A percentile compares a stretch with the other conserved stretches of the same genome.
These are phyloP conservation scores for Carassius gibelio DNA, from an alignment of 2,113 vertebrate genomes.

Conservation along the genomic window DNA sequence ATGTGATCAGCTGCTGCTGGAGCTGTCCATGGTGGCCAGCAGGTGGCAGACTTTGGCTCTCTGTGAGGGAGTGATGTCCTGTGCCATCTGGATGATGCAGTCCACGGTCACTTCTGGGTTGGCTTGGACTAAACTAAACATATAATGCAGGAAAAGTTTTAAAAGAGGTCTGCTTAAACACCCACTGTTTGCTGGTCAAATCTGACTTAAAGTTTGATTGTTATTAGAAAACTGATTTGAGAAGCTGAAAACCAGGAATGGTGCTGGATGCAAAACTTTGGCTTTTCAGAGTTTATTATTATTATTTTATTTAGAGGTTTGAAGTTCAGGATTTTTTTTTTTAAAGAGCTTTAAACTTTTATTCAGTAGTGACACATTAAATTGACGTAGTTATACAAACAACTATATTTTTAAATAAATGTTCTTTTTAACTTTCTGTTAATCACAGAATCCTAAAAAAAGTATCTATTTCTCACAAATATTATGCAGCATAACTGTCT, in stretches of 20 bases:
- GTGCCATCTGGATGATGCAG: slow-evolving; percentile 87
- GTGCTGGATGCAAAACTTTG: neutral
- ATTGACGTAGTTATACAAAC: neutral
- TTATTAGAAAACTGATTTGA: neutral
- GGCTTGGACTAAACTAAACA: slow-evolving; percentile 77
- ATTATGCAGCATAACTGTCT: neutral
- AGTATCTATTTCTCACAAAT: too few relatives aligned
- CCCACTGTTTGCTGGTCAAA: neutral
- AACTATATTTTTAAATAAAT: neutral
- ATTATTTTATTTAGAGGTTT: neutral
- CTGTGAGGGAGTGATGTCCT: slow-evolving; percentile 84
- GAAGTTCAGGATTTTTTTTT: too few relatives aligned
- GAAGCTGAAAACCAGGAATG: neutral
- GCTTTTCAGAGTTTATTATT: neutral
- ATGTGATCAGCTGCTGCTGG: slow-evolving; percentile 73
- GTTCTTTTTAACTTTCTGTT: neutral
- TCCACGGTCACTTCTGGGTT: slow-evolving; percentile 90
- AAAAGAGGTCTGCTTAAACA: neutral
- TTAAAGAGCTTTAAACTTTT: too few relatives aligned
- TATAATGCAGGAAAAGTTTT: neutral
- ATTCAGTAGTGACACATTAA: neutral
- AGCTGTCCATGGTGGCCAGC: slow-evolving; percentile 80
- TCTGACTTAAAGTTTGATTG: neutral
- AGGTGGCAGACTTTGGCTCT: slow-evolving; percentile 82
- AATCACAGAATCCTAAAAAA: too few relatives aligned